A percentile compares a stretch with the other conserved stretches of the same genome.
These are phyloP conservation scores for Theretra japonica DNA, from an alignment of 2,888 invertebrate genomes.

Conservation along the genomic window DNA sequence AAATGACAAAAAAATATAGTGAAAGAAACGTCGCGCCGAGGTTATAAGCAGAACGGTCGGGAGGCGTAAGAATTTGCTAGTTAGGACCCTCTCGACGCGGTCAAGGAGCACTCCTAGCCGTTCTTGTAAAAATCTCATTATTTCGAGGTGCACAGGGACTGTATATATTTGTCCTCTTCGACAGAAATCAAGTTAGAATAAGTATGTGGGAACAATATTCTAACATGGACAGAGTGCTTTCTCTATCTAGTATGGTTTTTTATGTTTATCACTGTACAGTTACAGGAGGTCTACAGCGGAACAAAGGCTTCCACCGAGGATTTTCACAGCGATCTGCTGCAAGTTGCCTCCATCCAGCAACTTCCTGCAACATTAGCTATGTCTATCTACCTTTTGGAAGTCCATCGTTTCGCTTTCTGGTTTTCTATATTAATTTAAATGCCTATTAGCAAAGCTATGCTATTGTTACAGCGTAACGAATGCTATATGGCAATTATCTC, in stretches of 20 bases:
- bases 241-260: too few relatives aligned
- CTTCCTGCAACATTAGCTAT: too few relatives aligned
- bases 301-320: too few relatives aligned
- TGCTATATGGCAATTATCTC: not conserved
- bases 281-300: too few relatives aligned
- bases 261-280: too few relatives aligned
- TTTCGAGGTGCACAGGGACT: not conserved
- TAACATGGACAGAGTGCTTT: too few relatives aligned
- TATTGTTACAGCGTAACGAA: not conserved
- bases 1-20: not conserved
- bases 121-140: conserved; percentile 1
- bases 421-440: too few relatives aligned
- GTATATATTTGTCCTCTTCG: not conserved
- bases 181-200: not conserved
- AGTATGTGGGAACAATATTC: too few relatives aligned
- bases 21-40: not conserved
- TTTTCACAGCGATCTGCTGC: too few relatives aligned
- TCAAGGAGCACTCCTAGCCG: not conserved
- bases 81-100: not conserved
- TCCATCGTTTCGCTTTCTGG: too few relatives aligned
- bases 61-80: not conserved
- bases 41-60: not conserved
- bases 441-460: not conserved
- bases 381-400: too few relatives aligned
- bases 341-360: too few relatives aligned